These are phyloP conservation scores for Hymenopus coronatus DNA, from an alignment of 2,888 invertebrate genomes.

Conservation along the genomic window DNA sequence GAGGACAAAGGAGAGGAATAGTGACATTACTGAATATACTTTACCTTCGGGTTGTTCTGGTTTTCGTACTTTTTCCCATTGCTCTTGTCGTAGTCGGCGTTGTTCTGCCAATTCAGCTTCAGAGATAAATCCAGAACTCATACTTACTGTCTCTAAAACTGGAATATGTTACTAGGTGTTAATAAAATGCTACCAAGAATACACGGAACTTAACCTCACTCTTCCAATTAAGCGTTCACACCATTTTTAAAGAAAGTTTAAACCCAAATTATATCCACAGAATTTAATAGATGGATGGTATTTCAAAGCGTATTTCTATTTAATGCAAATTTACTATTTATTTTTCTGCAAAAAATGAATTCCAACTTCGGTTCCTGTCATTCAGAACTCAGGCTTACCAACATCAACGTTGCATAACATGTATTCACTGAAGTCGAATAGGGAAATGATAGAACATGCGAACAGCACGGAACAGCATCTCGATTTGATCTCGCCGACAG, in stretches of 20 bases:
- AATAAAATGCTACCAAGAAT: neutral
- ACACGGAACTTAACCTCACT: neutral
- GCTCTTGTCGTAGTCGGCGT: constrained; percentile 79
- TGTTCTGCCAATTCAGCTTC: constrained; percentile 83
- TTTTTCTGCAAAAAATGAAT: neutral
- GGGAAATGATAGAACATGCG: too few relatives aligned
- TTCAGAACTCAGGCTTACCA: too few relatives aligned
- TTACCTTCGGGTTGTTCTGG: constrained; percentile 87
- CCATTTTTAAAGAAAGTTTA: neutral
- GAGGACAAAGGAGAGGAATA: too few relatives aligned
- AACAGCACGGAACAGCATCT: too few relatives aligned
- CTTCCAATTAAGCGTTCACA: neutral
- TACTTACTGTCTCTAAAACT: constrained; percentile 41
- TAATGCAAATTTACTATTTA: neutral
- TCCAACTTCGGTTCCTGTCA: neutral
- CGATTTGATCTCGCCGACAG: too few relatives aligned
- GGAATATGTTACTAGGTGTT: neutral
- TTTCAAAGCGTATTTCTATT: neutral
- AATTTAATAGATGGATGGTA: neutral
- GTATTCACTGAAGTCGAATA: too few relatives aligned
- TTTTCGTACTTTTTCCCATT: constrained; percentile 94
- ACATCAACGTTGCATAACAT: too few relatives aligned
- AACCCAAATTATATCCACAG: neutral
- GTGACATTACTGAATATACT: neutral
- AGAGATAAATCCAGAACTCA: constrained; percentile 91